A percentile compares a stretch with the other conserved stretches of the same genome.
phyloP scores from a whole-genome alignment of 92 coral and sea anemone genomes.

The Scolanthus callimorphus region DNA sequence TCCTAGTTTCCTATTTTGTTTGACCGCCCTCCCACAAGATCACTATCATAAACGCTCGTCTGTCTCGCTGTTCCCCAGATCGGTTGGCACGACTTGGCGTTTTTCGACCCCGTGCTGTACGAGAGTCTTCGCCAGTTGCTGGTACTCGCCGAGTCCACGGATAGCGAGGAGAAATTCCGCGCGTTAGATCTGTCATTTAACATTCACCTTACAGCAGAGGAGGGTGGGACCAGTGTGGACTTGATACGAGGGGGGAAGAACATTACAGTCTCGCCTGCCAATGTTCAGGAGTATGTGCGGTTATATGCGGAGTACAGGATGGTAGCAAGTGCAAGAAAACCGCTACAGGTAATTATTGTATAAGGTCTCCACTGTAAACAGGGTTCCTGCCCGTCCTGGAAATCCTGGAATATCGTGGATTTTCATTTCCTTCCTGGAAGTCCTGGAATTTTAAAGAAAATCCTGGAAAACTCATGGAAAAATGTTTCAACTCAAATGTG shows the following conservation, averaged over 20 bases:
- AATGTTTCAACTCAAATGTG: too few species aligned
- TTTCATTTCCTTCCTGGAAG: too few species aligned
- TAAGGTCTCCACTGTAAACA: too few species aligned
- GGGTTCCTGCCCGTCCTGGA: too few species aligned
- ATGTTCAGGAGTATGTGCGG: constrained; percentile 86
- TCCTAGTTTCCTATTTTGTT: too few species aligned
- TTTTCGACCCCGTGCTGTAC: constrained; percentile 92
- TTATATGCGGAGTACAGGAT: constrained; percentile 86
- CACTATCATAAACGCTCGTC: too few species aligned
- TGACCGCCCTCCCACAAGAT: too few species aligned
- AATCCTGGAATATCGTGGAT: too few species aligned
- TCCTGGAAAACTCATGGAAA: too few species aligned
- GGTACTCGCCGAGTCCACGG: constrained; percentile 67
- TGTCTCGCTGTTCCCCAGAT: constrained; percentile 33
- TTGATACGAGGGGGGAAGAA: constrained; percentile 83
- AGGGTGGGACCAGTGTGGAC: constrained; percentile 78
- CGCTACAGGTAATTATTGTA: constrained; percentile 79
- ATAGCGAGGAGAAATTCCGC: constrained; percentile 78
- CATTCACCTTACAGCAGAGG: constrained; percentile 77
- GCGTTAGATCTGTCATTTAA: constrained; percentile 85
- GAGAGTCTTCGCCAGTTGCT: constrained; percentile 89
- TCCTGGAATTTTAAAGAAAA: too few species aligned
- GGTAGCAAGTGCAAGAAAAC: constrained; percentile 77
- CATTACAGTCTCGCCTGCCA: constrained; percentile 64
- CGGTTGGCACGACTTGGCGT: constrained; percentile 99